A percentile compares a stretch with the other conserved stretches of the same genome.
Evolutionary conservation across 2,888 invertebrate genomes (phyloP).

Genomic region (Lottia scabra): DNA sequence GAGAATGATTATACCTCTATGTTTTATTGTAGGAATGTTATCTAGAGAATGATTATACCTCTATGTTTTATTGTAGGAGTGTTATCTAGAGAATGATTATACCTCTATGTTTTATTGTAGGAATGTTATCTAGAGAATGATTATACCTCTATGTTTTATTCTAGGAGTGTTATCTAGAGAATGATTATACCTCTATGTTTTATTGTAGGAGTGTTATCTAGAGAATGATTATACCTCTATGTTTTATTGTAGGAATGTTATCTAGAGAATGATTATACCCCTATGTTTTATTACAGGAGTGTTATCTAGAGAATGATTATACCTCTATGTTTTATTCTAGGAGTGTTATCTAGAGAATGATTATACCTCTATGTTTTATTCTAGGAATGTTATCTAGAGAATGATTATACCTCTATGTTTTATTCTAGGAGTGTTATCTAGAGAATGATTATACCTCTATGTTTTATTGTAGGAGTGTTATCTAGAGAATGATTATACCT

Average conservation of each 20-base stretch:
- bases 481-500: slow-evolving; percentile 89
- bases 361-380: slow-evolving; percentile 86
- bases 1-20: slow-evolving; percentile 91
- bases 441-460: slow-evolving; percentile 91
- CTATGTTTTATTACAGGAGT: slow-evolving; percentile 86
- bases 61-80: slow-evolving; percentile 86
- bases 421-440: too few species aligned
- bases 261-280: slow-evolving; percentile 89
- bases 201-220: too few species aligned
- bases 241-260: too few species aligned
- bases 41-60: slow-evolving; percentile 89
- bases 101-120: slow-evolving; percentile 87
- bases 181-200: slow-evolving; percentile 88
- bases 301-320: slow-evolving; percentile 89
- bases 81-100: slow-evolving; percentile 89
- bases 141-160: slow-evolving; percentile 86
- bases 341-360: slow-evolving; percentile 91
- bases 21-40: too few species aligned
- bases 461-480: too few species aligned
- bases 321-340: slow-evolving; percentile 87
- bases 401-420: slow-evolving; percentile 88
- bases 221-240: slow-evolving; percentile 91
- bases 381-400: slow-evolving; percentile 88
- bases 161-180: slow-evolving; percentile 88
- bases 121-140: slow-evolving; percentile 91